Percentiles rank a stretch among this genome's conserved stretches.
phyloP scores from a whole-genome alignment of 1,140 invertebrate genomes.

The Marisa cornuarietis region DNA sequence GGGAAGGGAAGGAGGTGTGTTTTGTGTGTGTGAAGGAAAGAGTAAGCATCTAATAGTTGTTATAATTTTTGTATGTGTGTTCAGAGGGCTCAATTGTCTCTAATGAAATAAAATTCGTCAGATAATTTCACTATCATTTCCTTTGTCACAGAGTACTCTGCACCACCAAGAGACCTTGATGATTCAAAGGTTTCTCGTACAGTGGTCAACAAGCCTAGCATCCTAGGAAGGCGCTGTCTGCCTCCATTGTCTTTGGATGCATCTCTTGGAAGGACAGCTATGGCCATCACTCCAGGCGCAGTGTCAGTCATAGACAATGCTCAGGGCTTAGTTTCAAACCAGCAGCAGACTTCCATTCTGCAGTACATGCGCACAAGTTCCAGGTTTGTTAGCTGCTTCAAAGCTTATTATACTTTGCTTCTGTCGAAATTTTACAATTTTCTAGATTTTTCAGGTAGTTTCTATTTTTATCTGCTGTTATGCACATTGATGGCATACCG shows the following conservation, averaged over 20 bases:
- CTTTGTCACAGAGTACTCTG: neutral
- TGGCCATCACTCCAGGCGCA: slow-evolving; percentile 20
- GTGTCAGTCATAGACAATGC: slow-evolving; percentile 5
- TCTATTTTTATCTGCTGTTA: no score
- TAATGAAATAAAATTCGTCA: no score
- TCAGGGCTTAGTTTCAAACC: slow-evolving; percentile 22
- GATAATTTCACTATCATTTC: no score
- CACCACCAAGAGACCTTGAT: neutral
- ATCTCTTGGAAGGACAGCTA: slow-evolving; percentile 22
- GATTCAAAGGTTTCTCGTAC: neutral
- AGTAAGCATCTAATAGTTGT: no score
- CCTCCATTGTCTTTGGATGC: slow-evolving; percentile 12
- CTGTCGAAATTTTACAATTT: no score
- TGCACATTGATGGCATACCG: no score
- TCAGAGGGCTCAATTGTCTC: no score
- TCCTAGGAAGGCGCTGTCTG: neutral
- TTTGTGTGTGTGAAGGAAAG: no score
- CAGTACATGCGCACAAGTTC: slow-evolving; percentile 52
- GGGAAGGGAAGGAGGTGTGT: no score
- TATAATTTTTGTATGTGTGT: no score
- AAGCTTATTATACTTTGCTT: no score
- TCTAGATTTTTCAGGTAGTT: no score
- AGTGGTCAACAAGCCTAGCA: neutral
- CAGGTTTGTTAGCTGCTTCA: slow-evolving; percentile 6
- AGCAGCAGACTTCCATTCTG: slow-evolving; percentile 58